Percentiles rank a stretch among this genome's conserved stretches.
Conservation (phyloP, 30 jellyfish, hydroid and myxozoan genomes). For the Catostylus mosaicus region DNA sequence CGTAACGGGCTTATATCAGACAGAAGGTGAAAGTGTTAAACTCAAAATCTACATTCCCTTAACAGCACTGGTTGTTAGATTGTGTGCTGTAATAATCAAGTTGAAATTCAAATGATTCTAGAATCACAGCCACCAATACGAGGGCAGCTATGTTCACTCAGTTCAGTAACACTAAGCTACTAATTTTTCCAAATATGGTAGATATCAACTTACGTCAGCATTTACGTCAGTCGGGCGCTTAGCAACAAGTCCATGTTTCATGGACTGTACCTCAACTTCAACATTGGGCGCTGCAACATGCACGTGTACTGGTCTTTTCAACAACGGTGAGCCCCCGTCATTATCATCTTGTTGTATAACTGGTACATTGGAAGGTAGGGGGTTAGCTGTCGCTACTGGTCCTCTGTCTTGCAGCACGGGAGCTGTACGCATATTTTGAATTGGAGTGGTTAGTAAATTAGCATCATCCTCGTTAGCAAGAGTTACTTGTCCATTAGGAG, state of each 20-base stretch:
- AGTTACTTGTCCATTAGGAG: conserved; percentile 33
- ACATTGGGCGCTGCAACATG: conserved; percentile 90
- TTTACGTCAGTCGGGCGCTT: conserved; percentile 66
- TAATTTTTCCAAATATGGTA: background rate
- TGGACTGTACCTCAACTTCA: conserved; percentile 85
- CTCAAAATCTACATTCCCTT: too few species aligned
- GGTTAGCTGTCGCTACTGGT: conserved; percentile 7
- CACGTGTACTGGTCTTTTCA: conserved; percentile 68
- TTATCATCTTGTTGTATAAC: background rate
- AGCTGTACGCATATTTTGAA: background rate
- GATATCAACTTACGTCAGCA: conserved; percentile 69
- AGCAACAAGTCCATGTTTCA: conserved; percentile 70
- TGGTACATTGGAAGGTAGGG: conserved; percentile 30
- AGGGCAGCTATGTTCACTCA: too few species aligned
- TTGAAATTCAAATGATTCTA: too few species aligned
- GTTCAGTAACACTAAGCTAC: background rate
- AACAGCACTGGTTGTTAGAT: too few species aligned
- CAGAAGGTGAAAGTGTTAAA: too few species aligned
- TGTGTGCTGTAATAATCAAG: too few species aligned
- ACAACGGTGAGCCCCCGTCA: conserved; percentile 17
- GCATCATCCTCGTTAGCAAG: conserved; percentile 42
- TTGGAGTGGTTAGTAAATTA: conserved; percentile 23
- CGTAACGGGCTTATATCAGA: too few species aligned
- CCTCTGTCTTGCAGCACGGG: conserved; percentile 7
- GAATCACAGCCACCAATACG: too few species aligned